phyloP scores from a whole-genome alignment of 2,113 vertebrate species.

The Formicarius rufipectus region DNA sequence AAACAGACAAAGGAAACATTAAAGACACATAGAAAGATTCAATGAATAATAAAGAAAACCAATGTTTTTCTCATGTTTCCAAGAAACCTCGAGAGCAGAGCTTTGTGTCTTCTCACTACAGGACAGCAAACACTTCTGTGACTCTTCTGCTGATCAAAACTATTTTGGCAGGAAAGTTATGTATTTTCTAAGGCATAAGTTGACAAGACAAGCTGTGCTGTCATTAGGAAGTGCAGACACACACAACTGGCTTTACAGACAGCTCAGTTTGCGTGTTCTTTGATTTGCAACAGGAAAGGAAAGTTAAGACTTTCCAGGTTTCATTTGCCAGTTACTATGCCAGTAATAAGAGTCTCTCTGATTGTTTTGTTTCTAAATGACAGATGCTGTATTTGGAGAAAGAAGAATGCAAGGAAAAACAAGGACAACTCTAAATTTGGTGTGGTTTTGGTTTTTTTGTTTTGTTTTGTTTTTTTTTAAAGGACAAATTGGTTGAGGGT shows the following conservation, averaged over 20 bases:
- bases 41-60: constrained; percentile 22
- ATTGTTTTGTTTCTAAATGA: not conserved
- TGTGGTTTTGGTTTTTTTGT: too few relatives aligned
- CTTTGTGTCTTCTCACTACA: not conserved
- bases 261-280: not conserved
- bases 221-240: not conserved
- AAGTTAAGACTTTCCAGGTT: constrained; percentile 13
- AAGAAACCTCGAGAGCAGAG: not conserved
- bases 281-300: not conserved
- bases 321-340: not conserved
- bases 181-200: not conserved
- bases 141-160: constrained; percentile 11
- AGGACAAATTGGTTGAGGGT: not conserved
- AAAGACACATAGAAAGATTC: not conserved
- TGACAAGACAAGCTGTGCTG: not conserved
- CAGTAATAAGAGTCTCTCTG: not conserved
- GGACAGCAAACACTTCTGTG: not conserved
- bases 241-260: not conserved
- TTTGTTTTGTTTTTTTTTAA: not conserved
- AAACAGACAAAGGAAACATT: not conserved
- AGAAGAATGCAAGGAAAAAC: not conserved
- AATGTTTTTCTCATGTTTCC: not conserved
- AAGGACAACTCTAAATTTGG: not conserved
- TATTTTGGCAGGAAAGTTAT: not conserved
- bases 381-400: not conserved